Evolutionary conservation across 2,797 vertebrate genomes (phyloP).

Genomic region (Xerus rutilus): DNA sequence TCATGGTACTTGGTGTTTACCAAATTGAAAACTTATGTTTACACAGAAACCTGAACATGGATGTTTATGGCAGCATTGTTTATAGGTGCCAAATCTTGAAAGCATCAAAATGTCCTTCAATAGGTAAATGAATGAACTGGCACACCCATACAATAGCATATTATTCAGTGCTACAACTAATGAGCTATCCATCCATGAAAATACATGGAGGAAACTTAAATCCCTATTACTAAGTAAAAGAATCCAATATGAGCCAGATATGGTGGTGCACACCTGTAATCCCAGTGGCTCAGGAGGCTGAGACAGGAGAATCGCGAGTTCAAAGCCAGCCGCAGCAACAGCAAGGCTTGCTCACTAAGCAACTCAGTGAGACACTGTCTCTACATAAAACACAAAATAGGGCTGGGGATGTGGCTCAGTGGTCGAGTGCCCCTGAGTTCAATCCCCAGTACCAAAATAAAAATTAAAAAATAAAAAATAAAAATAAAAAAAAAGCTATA

Average conservation of each 20-base stretch:
- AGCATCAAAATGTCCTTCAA: background rate
- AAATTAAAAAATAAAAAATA: background rate
- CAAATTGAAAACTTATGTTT: background rate
- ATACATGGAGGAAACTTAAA: background rate
- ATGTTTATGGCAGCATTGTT: background rate
- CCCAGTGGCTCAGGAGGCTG: too few species aligned
- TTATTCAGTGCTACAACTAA: background rate
- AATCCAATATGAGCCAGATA: background rate
- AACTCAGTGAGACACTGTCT: too few species aligned
- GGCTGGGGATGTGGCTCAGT: too few species aligned
- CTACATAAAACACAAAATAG: too few species aligned
- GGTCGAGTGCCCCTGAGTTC: too few species aligned
- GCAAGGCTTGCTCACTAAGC: too few species aligned
- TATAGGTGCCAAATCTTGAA: background rate
- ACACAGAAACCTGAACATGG: background rate
- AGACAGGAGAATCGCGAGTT: too few species aligned
- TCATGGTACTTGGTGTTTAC: background rate
- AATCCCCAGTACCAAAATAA: too few species aligned
- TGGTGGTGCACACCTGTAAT: too few species aligned
- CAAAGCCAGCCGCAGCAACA: too few species aligned
- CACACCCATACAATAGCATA: background rate
- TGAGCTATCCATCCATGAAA: background rate
- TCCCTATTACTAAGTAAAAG: background rate
- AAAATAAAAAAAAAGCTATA: background rate
- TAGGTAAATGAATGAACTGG: background rate